phyloP scores from a whole-genome alignment of 2,888 invertebrate genomes.

The Rhopalosiphum nymphaeae region DNA sequence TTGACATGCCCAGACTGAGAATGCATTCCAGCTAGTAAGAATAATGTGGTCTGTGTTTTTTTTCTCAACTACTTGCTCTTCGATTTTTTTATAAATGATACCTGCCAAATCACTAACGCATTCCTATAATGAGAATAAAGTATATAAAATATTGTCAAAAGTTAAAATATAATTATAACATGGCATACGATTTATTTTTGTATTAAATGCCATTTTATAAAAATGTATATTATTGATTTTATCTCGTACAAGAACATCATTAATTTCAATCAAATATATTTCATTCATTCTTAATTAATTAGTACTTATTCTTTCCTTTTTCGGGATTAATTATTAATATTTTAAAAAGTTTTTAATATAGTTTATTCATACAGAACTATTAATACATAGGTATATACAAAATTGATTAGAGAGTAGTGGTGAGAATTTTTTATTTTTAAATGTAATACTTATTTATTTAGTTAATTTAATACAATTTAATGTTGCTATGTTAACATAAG shows the following conservation, averaged over 20 bases:
- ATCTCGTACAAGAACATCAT: neutral
- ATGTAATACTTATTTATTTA: too few species aligned
- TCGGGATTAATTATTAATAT: neutral
- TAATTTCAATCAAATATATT: too few species aligned
- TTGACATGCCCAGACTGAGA: constrained; percentile 30
- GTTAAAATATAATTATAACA: too few species aligned
- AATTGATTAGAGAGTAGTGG: too few species aligned
- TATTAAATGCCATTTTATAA: neutral
- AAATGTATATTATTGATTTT: neutral
- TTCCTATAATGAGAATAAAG: constrained; percentile 8
- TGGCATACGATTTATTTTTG: too few species aligned
- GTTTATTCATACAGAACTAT: neutral
- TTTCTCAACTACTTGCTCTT: neutral
- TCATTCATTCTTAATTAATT: neutral
- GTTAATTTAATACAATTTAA: neutral
- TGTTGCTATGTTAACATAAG: neutral
- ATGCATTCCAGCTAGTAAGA: constrained; percentile 38
- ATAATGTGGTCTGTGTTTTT: neutral
- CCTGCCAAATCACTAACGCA: constrained; percentile 35
- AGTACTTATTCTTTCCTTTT: neutral
- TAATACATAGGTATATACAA: too few species aligned
- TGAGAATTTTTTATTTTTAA: neutral
- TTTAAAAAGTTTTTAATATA: neutral
- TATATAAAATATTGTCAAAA: neutral
- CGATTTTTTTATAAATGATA: constrained; percentile 31